A percentile compares a stretch with the other conserved stretches of the same genome.
These are phyloP conservation scores for Linyphia triangularis DNA, from an alignment of 2,888 invertebrate genomes.

Conservation along the genomic window DNA sequence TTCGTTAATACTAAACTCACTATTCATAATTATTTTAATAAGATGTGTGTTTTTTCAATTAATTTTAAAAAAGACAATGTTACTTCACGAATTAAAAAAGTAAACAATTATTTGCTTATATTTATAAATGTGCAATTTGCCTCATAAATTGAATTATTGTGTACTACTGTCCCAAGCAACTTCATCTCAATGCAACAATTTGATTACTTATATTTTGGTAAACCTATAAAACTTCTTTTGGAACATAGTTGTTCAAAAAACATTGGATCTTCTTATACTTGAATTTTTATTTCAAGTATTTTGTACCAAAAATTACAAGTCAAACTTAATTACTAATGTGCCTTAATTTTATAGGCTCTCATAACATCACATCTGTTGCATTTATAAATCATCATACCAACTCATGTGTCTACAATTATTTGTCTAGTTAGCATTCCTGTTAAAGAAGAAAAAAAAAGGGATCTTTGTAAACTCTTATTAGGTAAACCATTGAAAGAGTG, in stretches of 20 bases:
- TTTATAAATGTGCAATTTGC: not conserved
- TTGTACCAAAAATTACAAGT: not conserved
- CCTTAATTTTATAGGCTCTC: constrained; percentile 18
- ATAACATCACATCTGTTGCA: constrained; percentile 15
- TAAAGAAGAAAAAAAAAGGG: no score
- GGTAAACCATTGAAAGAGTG: no score
- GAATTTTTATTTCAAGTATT: not conserved
- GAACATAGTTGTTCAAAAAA: not conserved
- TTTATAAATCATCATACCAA: constrained; percentile 8
- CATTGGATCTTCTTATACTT: not conserved
- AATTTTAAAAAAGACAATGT: no score
- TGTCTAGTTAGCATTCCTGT: constrained; percentile 47
- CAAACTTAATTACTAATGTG: not conserved
- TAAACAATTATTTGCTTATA: not conserved
- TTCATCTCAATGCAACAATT: not conserved
- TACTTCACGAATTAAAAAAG: not conserved
- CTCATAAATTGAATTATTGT: not conserved
- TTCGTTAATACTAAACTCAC: no score
- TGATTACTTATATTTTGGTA: not conserved
- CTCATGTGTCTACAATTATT: constrained; percentile 18
- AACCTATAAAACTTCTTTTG: not conserved
- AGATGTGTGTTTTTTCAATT: no score
- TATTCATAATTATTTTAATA: no score
- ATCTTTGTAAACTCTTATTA: no score
- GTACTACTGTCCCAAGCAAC: not conserved